These are phyloP conservation scores for Acropora yongei DNA, from an alignment of 64 coral and sea anemone genomes.

Conservation along the genomic window DNA sequence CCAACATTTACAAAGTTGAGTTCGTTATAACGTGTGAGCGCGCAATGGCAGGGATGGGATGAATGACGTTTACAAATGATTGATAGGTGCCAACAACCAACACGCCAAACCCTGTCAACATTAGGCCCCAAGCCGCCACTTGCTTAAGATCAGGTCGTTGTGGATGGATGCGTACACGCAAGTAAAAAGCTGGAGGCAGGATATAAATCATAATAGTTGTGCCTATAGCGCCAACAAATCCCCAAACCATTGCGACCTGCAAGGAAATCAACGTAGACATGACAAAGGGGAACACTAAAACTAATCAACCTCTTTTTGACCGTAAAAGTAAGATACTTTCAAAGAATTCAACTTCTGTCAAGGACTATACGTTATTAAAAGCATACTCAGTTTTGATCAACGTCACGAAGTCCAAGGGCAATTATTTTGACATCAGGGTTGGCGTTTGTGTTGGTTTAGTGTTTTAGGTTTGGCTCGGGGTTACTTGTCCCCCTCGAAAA, in stretches of 20 bases:
- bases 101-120: constrained; percentile 69
- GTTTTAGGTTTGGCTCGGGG: no score
- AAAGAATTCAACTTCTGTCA: no score
- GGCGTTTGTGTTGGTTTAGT: no score
- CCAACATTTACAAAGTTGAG: background rate
- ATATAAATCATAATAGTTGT: constrained; percentile 84
- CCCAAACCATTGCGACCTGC: constrained; percentile 94
- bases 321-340: no score
- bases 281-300: no score
- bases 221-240: constrained; percentile 88
- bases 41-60: constrained; percentile 53
- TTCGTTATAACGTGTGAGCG: background rate
- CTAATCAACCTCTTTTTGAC: no score
- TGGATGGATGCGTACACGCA: constrained; percentile 84
- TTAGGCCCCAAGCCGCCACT: constrained; percentile 84
- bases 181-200: constrained; percentile 85
- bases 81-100: constrained; percentile 89
- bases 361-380: no score
- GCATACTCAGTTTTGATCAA: no score
- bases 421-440: no score
- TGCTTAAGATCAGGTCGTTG: constrained; percentile 80
- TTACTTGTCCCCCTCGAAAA: no score
- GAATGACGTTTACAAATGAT: constrained; percentile 79
- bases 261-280: background rate
- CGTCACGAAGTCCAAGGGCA: no score